Conservation (phyloP, 2,113 vertebrate species). For the Indicator maculatus region DNA sequence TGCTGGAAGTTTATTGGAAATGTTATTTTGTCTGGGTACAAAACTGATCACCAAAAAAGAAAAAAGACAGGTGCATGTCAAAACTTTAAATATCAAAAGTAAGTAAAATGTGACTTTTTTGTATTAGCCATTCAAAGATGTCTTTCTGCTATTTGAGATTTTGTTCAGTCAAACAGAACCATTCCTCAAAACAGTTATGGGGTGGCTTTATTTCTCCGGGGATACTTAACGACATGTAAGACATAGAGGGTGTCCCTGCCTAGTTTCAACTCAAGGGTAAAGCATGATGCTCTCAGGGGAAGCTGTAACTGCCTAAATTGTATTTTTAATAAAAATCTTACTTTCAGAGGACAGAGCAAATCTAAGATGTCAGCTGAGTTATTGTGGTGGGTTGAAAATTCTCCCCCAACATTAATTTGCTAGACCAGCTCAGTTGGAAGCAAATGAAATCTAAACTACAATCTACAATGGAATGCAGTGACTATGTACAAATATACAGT, state of each 20-base stretch:
- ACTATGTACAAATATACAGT: too few relatives aligned
- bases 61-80: constrained; percentile 12
- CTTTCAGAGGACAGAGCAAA: fast-evolving
- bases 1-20: background rate
- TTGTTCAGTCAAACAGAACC: background rate
- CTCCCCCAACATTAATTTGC: too few relatives aligned
- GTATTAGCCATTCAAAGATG: background rate
- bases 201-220: background rate
- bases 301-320: background rate
- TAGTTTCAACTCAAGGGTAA: background rate
- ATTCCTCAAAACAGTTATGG: background rate
- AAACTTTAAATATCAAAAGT: background rate
- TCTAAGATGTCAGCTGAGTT: background rate
- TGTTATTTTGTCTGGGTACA: constrained; percentile 7
- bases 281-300: background rate
- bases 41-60: background rate
- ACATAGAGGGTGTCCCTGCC: background rate
- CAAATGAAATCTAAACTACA: too few relatives aligned
- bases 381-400: too few relatives aligned
- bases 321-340: background rate
- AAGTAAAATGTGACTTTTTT: background rate
- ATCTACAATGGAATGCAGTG: too few relatives aligned
- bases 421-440: too few relatives aligned
- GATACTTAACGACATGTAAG: background rate
- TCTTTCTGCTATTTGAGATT: background rate